A percentile compares a stretch with the other conserved stretches of the same genome.
Evolutionary conservation across 1,140 invertebrate genomes (phyloP).

Genomic region (Theocolax elegans): DNA sequence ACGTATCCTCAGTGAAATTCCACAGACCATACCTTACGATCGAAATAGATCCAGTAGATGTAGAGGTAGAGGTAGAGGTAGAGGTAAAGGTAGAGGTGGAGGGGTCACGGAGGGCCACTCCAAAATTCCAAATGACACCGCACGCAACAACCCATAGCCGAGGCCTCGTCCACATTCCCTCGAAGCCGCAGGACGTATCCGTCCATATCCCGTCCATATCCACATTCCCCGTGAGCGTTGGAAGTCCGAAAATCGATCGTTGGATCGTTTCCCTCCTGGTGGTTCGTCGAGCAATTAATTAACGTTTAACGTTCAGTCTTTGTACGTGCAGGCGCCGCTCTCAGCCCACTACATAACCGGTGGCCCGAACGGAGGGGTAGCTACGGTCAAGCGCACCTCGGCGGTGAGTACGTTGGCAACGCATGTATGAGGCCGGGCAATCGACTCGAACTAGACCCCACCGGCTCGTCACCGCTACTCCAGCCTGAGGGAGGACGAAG

Average conservation of each 20-base stretch:
- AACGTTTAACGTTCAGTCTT: slow-evolving; percentile 26
- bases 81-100: no score
- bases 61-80: no score
- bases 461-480: not conserved
- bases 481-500: not conserved
- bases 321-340: slow-evolving; percentile 57
- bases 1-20: no score
- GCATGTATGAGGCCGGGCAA: slow-evolving; percentile 69
- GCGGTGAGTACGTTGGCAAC: slow-evolving; percentile 70
- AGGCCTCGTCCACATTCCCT: no score
- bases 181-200: no score
- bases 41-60: no score
- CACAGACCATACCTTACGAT: no score
- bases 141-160: slow-evolving; percentile 4
- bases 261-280: no score
- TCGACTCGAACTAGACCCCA: slow-evolving; percentile 60
- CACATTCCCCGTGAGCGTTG: no score
- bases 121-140: not conserved
- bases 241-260: no score
- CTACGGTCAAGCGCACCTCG: slow-evolving; percentile 65
- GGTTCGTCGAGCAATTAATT: slow-evolving; percentile 9
- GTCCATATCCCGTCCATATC: no score
- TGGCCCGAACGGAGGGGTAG: slow-evolving; percentile 67
- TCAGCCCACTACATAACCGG: slow-evolving; percentile 68
- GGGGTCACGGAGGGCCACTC: no score